A percentile compares a stretch with the other conserved stretches of the same genome.
These are phyloP conservation scores for Cecropterus lyciades DNA, from an alignment of 1,140 invertebrate species.

Conservation along the genomic window DNA sequence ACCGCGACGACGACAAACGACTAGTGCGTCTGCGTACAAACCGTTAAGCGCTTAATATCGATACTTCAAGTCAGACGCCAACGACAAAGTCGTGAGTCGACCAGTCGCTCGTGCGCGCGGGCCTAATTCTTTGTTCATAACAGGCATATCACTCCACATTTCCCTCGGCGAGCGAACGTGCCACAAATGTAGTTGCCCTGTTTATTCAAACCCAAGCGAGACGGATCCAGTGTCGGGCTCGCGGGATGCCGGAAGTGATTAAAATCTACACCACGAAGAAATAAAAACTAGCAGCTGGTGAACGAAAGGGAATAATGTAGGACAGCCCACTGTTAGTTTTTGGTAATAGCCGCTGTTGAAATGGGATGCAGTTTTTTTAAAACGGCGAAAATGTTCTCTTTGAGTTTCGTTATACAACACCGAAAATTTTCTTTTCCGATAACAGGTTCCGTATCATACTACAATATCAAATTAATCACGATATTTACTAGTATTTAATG, in stretches of 20 bases:
- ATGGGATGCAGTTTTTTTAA: slow-evolving; percentile 24
- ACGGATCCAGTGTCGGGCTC: slow-evolving; percentile 31
- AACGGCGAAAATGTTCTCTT: not conserved
- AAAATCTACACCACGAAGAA: slow-evolving; percentile 37
- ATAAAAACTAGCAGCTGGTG: slow-evolving; percentile 24
- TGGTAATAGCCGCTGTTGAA: slow-evolving; percentile 18
- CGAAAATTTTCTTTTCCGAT: not conserved
- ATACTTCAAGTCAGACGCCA: too few relatives aligned
- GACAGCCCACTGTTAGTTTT: slow-evolving; percentile 28
- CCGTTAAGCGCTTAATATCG: too few relatives aligned
- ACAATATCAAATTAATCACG: too few relatives aligned
- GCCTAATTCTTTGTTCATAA: too few relatives aligned
- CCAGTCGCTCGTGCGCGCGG: too few relatives aligned
- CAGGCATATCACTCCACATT: too few relatives aligned
- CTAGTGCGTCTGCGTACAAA: too few relatives aligned
- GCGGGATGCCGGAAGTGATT: slow-evolving; percentile 39
- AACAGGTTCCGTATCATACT: too few relatives aligned
- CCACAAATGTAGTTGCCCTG: slow-evolving; percentile 34
- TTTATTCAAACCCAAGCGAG: slow-evolving; percentile 37
- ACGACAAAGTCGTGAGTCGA: too few relatives aligned
- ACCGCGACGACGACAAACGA: too few relatives aligned
- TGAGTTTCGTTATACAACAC: too few relatives aligned
- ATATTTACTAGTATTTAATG: too few relatives aligned
- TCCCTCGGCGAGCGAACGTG: slow-evolving; percentile 26
- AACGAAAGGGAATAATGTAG: slow-evolving; percentile 34